Percentiles rank a stretch among this genome's conserved stretches.
Evolutionary conservation across 2,888 invertebrate species (phyloP).

Genomic region (Acleris sparsana): DNA sequence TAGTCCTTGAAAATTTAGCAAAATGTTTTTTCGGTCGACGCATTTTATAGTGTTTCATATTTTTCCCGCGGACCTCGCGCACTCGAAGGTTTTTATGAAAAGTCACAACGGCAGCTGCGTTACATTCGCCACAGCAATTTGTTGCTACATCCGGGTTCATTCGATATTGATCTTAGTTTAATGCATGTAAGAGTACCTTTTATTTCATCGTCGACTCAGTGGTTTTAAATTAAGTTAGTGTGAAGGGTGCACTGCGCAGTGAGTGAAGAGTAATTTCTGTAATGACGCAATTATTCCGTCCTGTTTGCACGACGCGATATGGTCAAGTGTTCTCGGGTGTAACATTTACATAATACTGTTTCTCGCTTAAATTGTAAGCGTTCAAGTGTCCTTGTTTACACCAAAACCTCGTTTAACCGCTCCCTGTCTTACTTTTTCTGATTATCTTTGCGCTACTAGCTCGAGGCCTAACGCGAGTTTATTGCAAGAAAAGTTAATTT

Average conservation of each 20-base stretch:
- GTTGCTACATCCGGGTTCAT: conserved; percentile 38
- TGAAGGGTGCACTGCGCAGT: conserved; percentile 51
- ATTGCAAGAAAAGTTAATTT: conserved; percentile 35
- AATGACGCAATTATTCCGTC: conserved; percentile 67
- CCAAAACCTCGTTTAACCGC: conserved; percentile 37
- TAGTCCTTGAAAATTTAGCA: conserved; percentile 27
- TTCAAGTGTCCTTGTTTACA: conserved; percentile 47
- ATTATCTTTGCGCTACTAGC: conserved; percentile 41
- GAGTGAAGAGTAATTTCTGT: conserved; percentile 57
- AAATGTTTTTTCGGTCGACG: conserved; percentile 15
- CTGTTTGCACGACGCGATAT: conserved; percentile 53
- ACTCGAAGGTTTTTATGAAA: conserved; percentile 49
- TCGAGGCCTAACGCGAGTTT: conserved; percentile 27
- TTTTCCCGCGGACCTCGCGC: conserved; percentile 5
- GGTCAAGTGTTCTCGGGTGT: conserved; percentile 57
- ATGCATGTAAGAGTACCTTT: conserved; percentile 44
- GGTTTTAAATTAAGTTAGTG: conserved; percentile 56
- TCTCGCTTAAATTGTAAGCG: conserved; percentile 39
- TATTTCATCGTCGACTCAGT: conserved; percentile 32
- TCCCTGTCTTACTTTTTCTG: conserved; percentile 42
- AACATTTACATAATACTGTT: conserved; percentile 59
- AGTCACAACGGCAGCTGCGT: conserved; percentile 50
- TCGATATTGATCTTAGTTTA: conserved; percentile 46
- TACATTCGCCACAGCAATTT: conserved; percentile 57
- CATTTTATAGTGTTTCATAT: conserved; percentile 21